These are phyloP conservation scores for Oncorhynchus tshawytscha DNA, from an alignment of 2,113 vertebrate genomes.

Conservation along the genomic window DNA sequence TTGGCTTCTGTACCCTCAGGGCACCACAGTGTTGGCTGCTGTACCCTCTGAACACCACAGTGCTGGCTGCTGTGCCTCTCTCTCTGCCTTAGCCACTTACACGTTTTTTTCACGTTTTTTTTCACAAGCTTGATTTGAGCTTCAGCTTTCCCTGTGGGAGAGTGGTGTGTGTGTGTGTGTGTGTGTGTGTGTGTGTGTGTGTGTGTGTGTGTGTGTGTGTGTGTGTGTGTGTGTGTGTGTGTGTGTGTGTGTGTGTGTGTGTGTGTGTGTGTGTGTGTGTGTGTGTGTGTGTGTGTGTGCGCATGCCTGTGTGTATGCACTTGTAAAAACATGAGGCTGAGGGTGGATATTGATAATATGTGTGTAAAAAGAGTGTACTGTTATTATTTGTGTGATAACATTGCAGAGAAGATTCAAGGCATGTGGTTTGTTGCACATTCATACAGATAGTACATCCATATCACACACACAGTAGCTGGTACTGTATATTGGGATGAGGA, in stretches of 20 bases:
- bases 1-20: neutral
- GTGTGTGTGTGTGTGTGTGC: conserved; percentile 14
- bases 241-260: conserved; percentile 21
- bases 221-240: neutral
- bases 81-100: conserved; percentile 18
- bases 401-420: too few species aligned
- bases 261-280: neutral
- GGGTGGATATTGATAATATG: too few species aligned
- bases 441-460: too few species aligned
- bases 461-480: too few species aligned
- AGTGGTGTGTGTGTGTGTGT: conserved; percentile 16
- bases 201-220: conserved; percentile 18
- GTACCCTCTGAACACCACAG: too few species aligned
- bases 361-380: too few species aligned
- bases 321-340: too few species aligned
- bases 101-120: conserved; percentile 1
- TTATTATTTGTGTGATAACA: too few species aligned
- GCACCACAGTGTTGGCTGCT: neutral
- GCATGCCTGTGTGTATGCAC: too few species aligned
- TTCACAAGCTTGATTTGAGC: conserved; percentile 23
- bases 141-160: conserved; percentile 9
- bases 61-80: neutral
- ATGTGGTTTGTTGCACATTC: too few species aligned
- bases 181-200: neutral
- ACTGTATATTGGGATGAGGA: too few species aligned